These are phyloP conservation scores for Germaria angustata DNA, from an alignment of 2,888 invertebrate genomes.

Conservation along the genomic window DNA sequence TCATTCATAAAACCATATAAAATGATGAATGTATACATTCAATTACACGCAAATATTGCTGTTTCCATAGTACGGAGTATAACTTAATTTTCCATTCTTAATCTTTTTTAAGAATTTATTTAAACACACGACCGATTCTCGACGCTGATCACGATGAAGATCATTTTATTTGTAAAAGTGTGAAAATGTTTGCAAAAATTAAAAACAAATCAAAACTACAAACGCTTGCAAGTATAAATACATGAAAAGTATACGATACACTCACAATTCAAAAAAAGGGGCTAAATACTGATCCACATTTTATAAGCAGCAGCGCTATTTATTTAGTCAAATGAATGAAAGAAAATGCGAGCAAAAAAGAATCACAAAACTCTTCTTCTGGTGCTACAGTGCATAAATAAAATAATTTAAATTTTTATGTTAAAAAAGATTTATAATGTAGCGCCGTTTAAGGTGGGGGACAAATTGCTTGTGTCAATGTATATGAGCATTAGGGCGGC, in stretches of 20 bases:
- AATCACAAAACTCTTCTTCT: constrained; percentile 4
- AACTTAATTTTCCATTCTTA: constrained; percentile 52
- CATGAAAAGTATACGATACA: background rate
- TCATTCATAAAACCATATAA: constrained; percentile 50
- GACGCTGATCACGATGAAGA: constrained; percentile 19
- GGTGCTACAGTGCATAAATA: constrained; percentile 21
- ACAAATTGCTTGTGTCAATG: background rate
- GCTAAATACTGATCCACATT: constrained; percentile 29
- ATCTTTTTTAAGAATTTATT: constrained; percentile 24
- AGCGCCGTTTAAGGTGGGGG: constrained; percentile 55
- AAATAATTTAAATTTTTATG: constrained; percentile 51
- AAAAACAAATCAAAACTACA: background rate
- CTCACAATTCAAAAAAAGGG: constrained; percentile 3
- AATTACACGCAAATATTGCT: constrained; percentile 13
- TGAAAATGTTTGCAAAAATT: constrained; percentile 39
- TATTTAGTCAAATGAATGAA: background rate
- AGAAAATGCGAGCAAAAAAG: background rate
- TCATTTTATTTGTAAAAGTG: constrained; percentile 41
- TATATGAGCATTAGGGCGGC: background rate
- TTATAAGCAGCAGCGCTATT: background rate
- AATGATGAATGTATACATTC: constrained; percentile 12
- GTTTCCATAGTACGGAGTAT: background rate
- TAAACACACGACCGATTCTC: constrained; percentile 43
- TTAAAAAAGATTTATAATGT: constrained; percentile 61
- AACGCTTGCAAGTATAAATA: background rate